Conservation (phyloP, 2,888 invertebrate species). For the Stenoptilia bipunctidactyla region DNA sequence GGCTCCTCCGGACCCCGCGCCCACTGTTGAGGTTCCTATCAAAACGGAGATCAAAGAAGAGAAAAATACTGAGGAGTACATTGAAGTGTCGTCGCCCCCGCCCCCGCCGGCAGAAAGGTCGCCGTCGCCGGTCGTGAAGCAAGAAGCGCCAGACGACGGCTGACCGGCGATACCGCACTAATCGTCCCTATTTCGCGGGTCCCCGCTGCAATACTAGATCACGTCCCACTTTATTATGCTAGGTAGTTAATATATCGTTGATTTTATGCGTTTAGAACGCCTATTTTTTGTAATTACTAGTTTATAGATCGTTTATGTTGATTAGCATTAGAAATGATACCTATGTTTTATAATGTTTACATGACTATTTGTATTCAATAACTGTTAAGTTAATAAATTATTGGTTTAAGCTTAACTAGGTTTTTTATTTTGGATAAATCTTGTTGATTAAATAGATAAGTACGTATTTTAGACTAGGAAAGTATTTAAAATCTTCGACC, state of each 20-base stretch:
- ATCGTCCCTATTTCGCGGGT: conserved; percentile 21
- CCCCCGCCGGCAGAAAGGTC: conserved; percentile 29
- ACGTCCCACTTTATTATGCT: conserved; percentile 53
- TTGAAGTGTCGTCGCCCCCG: conserved; percentile 59
- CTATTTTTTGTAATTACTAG: conserved; percentile 35
- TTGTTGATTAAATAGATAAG: no score
- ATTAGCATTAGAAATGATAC: conserved; percentile 26
- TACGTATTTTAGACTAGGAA: no score
- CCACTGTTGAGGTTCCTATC: conserved; percentile 28
- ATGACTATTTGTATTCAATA: conserved; percentile 56
- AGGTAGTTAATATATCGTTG: conserved; percentile 41
- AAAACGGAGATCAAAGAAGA: conserved; percentile 62
- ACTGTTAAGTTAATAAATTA: conserved; percentile 65
- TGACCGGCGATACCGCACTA: conserved; percentile 16
- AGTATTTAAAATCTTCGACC: no score
- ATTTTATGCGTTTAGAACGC: conserved; percentile 65
- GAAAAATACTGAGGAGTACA: conserved; percentile 54
- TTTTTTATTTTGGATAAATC: no score
- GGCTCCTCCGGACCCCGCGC: conserved; percentile 35
- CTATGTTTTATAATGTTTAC: conserved; percentile 66
- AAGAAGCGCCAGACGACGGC: conserved; percentile 54
- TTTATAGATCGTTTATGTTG: conserved; percentile 44
- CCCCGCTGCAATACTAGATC: conserved; percentile 67
- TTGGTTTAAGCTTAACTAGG: conserved; percentile 51
- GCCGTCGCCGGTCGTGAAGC: conserved; percentile 41